Evolutionary conservation across 2,888 invertebrate genomes (phyloP), one percentile per base, ranked within the genome.

Genomic region (Trichogramma dendrolimi): DNA sequence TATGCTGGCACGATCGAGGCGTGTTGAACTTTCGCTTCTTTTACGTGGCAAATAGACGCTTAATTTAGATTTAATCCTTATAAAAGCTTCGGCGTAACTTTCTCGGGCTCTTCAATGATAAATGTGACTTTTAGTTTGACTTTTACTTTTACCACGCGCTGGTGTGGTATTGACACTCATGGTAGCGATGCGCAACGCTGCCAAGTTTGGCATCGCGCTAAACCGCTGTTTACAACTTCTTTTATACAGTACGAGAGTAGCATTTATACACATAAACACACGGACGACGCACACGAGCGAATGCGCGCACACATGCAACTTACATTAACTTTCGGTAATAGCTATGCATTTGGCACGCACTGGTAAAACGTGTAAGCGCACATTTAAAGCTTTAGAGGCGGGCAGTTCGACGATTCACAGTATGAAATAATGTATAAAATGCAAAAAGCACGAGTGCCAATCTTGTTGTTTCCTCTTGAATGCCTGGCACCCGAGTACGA

Each of bases 101-200:
- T 60, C 54, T 43, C 55, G 54, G 54, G 49, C n/a, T 39, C 40
- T 51, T 56, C 47, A 52, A 53, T 56, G 61, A 61, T 61, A 61
- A 61, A 56, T 61, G 61, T 46, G 55, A 51, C 50, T 60, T 60
- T 55, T 51, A 55, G 52, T 61, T 61, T 61, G 61, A 61, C 52
- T 61, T 60, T 41, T 44, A 8, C 54, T 52, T 11, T 40, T 47
- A 39, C 27, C 38, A 8, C 4, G 42, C 44, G 58, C 7, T 44
- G 42, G 40, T 7, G 51, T 14, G 27, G 27, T 27, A 27, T 27
- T 27, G 27, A 27, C 27, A 47, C 47, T 40, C 8, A 39, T 44
- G 60, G 44, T 47, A 51, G n/a, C 38, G 7, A 43, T 10, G 56
- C 43, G 2, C 27, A 27, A 27, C 27, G 27, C 27, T 27, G 27